These are phyloP conservation scores for Hermaeophaga mercurialis DNA, from an alignment of 2,888 invertebrate species.

Conservation along the genomic window DNA sequence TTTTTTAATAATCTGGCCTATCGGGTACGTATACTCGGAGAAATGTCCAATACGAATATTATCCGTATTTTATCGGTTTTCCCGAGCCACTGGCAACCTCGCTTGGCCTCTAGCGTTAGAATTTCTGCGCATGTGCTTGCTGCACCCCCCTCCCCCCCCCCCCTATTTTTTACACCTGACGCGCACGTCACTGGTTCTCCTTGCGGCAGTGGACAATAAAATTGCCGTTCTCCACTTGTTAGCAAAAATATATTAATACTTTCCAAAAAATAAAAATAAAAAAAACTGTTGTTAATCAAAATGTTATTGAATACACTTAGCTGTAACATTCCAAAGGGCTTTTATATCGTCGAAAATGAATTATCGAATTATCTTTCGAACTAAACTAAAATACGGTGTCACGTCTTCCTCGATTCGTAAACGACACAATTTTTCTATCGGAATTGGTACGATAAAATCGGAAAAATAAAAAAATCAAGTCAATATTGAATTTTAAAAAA, in stretches of 20 bases:
- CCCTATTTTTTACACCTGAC: constrained; percentile 39
- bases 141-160: constrained; percentile 40
- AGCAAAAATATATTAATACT: constrained; percentile 56
- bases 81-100: constrained; percentile 37
- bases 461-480: too few species aligned
- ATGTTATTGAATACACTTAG: constrained; percentile 50
- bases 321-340: constrained; percentile 41
- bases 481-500: too few species aligned
- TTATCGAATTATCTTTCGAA: too few species aligned
- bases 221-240: constrained; percentile 54
- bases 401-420: too few species aligned
- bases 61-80: too few species aligned
- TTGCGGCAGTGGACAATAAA: constrained; percentile 57
- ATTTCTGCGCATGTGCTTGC: constrained; percentile 43
- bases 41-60: not conserved
- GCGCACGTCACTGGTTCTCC: constrained; percentile 51
- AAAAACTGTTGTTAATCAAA: constrained; percentile 55
- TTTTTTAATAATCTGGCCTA: constrained; percentile 6
- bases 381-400: too few species aligned
- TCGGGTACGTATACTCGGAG: not conserved
- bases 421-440: too few species aligned
- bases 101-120: constrained; percentile 47
- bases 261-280: constrained; percentile 52
- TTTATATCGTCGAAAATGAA: constrained; percentile 21
- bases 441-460: too few species aligned